Evolutionary conservation across 2,797 vertebrate species (phyloP).

Genomic region (Meda fulgida): DNA sequence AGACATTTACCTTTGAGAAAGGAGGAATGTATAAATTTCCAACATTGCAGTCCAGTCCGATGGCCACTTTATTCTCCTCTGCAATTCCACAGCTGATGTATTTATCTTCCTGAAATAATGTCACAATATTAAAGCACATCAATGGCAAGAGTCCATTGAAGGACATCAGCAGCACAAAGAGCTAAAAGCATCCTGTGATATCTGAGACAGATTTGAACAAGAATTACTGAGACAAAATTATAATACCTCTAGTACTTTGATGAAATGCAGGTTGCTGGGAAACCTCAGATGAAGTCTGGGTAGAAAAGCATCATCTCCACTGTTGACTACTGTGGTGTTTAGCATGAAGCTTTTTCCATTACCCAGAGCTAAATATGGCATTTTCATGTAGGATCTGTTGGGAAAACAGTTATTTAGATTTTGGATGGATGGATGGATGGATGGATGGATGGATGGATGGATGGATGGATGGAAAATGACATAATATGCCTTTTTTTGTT

Average conservation of each 20-base stretch:
- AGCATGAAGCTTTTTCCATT: conserved; percentile 82
- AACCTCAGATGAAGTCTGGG: conserved; percentile 82
- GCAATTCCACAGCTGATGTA: conserved; percentile 83
- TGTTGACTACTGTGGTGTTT: conserved; percentile 83
- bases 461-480: too few species aligned
- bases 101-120: conserved; percentile 82
- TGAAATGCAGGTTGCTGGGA: conserved; percentile 87
- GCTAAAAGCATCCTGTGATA: neutral
- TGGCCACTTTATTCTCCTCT: conserved; percentile 75
- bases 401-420: neutral
- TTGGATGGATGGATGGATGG: too few species aligned
- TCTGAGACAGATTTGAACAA: neutral
- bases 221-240: neutral
- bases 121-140: conserved; percentile 40
- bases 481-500: neutral
- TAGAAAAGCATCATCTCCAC: conserved; percentile 90
- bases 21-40: conserved; percentile 85
- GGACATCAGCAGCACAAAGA: neutral
- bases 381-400: conserved; percentile 77
- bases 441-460: too few species aligned
- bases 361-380: conserved; percentile 84
- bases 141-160: neutral
- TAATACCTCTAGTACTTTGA: conserved; percentile 80
- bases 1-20: conserved; percentile 78
- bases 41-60: conserved; percentile 82